A percentile compares a stretch with the other conserved stretches of the same genome.
phyloP scores from a whole-genome alignment of 1,140 invertebrate species.

The Hycleus cichorii region DNA sequence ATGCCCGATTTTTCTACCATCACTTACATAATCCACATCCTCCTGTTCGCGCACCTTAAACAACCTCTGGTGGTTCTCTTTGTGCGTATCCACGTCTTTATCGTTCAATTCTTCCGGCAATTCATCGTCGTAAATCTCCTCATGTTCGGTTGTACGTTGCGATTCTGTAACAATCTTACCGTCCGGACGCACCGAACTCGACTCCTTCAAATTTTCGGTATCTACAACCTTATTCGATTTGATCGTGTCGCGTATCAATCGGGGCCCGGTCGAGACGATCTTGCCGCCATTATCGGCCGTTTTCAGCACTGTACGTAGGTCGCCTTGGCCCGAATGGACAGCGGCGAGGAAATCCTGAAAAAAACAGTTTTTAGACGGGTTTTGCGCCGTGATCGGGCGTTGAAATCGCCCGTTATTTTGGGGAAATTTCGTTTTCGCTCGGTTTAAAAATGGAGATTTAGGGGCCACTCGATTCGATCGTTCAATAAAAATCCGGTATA shows the following conservation, averaged over 20 bases:
- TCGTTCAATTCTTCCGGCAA: constrained; percentile 46
- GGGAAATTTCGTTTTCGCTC: no score
- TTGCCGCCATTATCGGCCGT: constrained; percentile 46
- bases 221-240: constrained; percentile 72
- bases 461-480: no score
- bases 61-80: constrained; percentile 50
- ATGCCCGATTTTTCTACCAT: constrained; percentile 63
- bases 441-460: no score
- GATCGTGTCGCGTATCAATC: constrained; percentile 65
- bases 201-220: constrained; percentile 65
- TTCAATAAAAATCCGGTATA: not conserved
- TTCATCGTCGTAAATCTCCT: constrained; percentile 71
- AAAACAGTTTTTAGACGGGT: no score
- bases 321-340: constrained; percentile 56
- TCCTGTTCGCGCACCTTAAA: constrained; percentile 52
- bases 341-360: constrained; percentile 63
- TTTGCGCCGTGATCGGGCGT: not conserved
- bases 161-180: constrained; percentile 80
- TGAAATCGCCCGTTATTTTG: not conserved
- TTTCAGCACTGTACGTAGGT: constrained; percentile 60
- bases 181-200: constrained; percentile 51
- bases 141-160: constrained; percentile 70
- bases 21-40: constrained; percentile 66
- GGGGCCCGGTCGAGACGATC: constrained; percentile 55
- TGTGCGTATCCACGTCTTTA: constrained; percentile 44